Evolutionary conservation across 2,113 vertebrate species (phyloP).

Genomic region (Platysteira castanea): DNA sequence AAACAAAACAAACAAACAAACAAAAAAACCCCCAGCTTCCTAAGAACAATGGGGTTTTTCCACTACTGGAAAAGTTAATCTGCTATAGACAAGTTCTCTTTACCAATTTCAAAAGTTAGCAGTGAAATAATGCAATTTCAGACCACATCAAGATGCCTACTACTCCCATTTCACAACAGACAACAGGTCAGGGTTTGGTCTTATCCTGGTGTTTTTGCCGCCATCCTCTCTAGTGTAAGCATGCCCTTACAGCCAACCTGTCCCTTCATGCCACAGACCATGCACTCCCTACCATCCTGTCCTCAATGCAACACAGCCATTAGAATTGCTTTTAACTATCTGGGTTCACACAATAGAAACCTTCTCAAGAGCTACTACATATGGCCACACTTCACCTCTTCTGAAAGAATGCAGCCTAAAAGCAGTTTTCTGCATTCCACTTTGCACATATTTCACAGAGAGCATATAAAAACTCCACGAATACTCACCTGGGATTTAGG

Average conservation of each 20-base stretch:
- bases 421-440: neutral
- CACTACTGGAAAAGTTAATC: neutral
- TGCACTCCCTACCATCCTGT: neutral
- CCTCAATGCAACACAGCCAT: neutral
- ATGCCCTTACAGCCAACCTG: neutral
- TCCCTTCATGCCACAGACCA: neutral
- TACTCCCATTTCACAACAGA: neutral
- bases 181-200: neutral
- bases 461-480: neutral
- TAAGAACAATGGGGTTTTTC: neutral
- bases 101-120: neutral
- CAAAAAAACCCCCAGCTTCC: neutral
- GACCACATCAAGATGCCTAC: neutral
- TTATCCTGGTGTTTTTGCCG: neutral
- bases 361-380: neutral
- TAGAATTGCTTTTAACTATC: neutral
- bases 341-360: neutral
- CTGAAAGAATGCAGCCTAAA: neutral
- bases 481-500: neutral
- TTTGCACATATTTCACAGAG: neutral
- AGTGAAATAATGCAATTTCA: neutral
- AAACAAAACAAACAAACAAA: too few relatives aligned
- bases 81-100: neutral
- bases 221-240: neutral
- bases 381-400: neutral